These are phyloP conservation scores for Tachina lurida DNA, from an alignment of 2,888 invertebrate species.

Conservation along the genomic window DNA sequence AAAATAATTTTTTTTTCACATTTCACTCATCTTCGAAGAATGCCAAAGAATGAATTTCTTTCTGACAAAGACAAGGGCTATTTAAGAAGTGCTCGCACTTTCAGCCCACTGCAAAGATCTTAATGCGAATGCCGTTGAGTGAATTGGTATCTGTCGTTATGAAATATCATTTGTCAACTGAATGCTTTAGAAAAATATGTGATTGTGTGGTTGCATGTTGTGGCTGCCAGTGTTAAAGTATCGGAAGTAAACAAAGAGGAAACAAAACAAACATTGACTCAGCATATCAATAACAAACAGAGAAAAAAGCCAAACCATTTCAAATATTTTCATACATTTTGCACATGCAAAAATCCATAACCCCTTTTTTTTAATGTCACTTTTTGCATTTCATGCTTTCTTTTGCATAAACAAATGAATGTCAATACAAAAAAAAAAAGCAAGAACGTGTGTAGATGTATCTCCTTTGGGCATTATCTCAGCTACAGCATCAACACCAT, in stretches of 20 bases:
- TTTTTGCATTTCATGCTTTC: not conserved
- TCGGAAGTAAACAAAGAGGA: slow-evolving; percentile 38
- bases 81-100: slow-evolving; percentile 21
- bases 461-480: slow-evolving; percentile 66
- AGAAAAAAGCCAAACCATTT: slow-evolving; percentile 18
- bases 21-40: no score
- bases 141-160: slow-evolving; percentile 23
- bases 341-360: slow-evolving; percentile 38
- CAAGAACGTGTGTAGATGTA: not conserved
- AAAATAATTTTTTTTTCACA: no score
- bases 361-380: slow-evolving; percentile 20
- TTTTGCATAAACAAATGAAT: slow-evolving; percentile 53
- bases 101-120: slow-evolving; percentile 6
- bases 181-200: not conserved
- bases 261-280: slow-evolving; percentile 53
- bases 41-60: no score
- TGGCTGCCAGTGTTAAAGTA: slow-evolving; percentile 41
- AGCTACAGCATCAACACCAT: slow-evolving; percentile 39
- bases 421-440: slow-evolving; percentile 54
- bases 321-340: slow-evolving; percentile 19
- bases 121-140: slow-evolving; percentile 45
- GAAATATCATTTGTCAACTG: slow-evolving; percentile 19
- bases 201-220: slow-evolving; percentile 35
- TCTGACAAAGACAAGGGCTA: slow-evolving; percentile 14
- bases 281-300: slow-evolving; percentile 49